Evolutionary conservation across 2,113 vertebrate species (phyloP).

Genomic region (Leuciscus idus): DNA sequence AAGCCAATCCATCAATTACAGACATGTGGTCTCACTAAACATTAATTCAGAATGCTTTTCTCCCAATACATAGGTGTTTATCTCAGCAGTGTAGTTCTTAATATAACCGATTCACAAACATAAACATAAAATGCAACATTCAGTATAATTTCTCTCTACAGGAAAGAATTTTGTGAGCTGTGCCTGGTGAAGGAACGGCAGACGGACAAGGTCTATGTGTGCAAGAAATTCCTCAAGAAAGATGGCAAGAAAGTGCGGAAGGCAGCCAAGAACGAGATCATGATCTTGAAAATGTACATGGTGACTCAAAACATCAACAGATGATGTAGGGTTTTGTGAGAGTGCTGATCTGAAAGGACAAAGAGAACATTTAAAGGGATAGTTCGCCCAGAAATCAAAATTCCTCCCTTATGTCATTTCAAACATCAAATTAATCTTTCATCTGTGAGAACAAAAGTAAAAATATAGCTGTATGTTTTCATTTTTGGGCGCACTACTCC

Average conservation of each 20-base stretch:
- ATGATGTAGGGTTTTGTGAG: constrained; percentile 37
- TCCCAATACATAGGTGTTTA: neutral
- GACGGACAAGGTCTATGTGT: constrained; percentile 83
- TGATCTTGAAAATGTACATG: constrained; percentile 86
- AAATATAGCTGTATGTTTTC: neutral
- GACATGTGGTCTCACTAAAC: constrained; percentile 30
- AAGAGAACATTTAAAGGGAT: constrained; percentile 16
- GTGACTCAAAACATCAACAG: constrained; percentile 54
- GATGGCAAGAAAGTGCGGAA: constrained; percentile 85
- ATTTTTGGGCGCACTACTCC: neutral
- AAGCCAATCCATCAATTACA: constrained; percentile 28
- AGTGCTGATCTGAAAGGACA: neutral
- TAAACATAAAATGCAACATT: neutral
- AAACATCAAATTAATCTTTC: neutral
- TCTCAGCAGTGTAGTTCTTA: neutral
- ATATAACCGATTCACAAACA: neutral
- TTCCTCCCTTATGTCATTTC: neutral
- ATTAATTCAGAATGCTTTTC: neutral
- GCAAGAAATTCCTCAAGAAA: constrained; percentile 87
- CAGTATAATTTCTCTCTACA: constrained; percentile 57
- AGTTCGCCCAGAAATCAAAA: neutral
- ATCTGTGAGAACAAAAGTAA: neutral
- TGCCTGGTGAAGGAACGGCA: constrained; percentile 82
- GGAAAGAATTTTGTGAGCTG: constrained; percentile 88
- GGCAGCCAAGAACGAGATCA: constrained; percentile 87